Conservation (phyloP, 2,113 vertebrate genomes). For the Scomber japonicus region DNA sequence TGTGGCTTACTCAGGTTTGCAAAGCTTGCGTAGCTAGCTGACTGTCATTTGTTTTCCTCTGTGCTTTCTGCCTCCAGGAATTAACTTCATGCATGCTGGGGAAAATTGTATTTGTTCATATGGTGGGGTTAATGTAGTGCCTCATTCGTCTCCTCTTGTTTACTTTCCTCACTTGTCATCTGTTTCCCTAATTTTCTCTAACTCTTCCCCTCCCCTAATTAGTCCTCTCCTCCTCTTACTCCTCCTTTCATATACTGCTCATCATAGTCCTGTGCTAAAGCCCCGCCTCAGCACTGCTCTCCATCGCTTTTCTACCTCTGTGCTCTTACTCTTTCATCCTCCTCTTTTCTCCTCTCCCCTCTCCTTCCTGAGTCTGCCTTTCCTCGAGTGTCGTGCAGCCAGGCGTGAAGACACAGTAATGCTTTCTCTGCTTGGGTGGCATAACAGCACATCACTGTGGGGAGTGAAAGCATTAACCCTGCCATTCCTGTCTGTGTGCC, state of each 20-base stretch:
- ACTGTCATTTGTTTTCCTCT: slow-evolving; percentile 74
- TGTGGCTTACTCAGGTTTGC: slow-evolving; percentile 68
- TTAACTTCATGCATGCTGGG: slow-evolving; percentile 56
- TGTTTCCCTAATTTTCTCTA: slow-evolving; percentile 22
- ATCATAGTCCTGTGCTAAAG: slow-evolving; percentile 36
- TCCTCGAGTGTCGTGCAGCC: slow-evolving; percentile 74
- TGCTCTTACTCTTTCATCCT: slow-evolving; percentile 52
- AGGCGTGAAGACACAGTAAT: slow-evolving; percentile 84
- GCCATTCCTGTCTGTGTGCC: slow-evolving; percentile 68
- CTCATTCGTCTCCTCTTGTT: slow-evolving; percentile 39
- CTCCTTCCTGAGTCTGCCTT: slow-evolving; percentile 60
- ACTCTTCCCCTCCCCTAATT: slow-evolving; percentile 17
- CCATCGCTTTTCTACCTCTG: slow-evolving; percentile 53
- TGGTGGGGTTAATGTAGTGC: slow-evolving; percentile 28
- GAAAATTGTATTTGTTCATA: slow-evolving; percentile 26
- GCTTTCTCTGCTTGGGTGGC: slow-evolving; percentile 84
- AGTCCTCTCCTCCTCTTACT: neutral
- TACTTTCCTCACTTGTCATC: slow-evolving; percentile 38
- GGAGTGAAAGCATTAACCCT: slow-evolving; percentile 81
- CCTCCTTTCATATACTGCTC: slow-evolving; percentile 38
- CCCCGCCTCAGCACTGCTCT: slow-evolving; percentile 52
- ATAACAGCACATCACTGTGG: slow-evolving; percentile 83
- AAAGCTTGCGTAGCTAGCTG: slow-evolving; percentile 66
- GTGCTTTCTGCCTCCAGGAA: slow-evolving; percentile 63
- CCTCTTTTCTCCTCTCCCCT: slow-evolving; percentile 41